Conservation (phyloP, 2,113 vertebrate species). For the Alethe diademata region DNA sequence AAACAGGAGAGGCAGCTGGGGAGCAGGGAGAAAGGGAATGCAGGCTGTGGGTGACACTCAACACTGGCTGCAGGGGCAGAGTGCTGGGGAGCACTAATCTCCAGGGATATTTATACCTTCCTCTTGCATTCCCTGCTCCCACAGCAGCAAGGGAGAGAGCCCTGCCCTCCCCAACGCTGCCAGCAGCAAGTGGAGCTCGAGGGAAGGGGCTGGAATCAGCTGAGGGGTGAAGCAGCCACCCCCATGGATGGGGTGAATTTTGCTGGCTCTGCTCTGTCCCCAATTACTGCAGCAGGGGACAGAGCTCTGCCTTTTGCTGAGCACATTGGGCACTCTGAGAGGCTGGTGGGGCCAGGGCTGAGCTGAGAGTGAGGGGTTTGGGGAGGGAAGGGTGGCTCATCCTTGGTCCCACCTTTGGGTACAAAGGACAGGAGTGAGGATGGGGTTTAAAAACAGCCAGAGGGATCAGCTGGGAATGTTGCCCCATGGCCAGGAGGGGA, state of each 20-base stretch:
- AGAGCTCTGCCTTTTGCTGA: not conserved
- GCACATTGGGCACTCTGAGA: not conserved
- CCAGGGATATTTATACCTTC: not conserved
- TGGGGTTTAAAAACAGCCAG: not conserved
- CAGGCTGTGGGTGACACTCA: not conserved
- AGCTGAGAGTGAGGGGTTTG: not conserved
- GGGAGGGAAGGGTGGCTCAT: not conserved
- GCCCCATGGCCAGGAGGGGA: fast-evolving
- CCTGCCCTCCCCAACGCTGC: fast-evolving
- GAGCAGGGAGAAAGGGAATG: not conserved
- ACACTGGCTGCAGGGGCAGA: not conserved
- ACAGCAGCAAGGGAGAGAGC: not conserved
- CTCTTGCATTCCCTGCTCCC: not conserved
- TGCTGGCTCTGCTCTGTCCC: not conserved
- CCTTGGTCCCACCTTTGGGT: not conserved
- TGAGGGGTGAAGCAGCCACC: not conserved
- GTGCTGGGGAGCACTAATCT: not conserved
- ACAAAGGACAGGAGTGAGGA: not conserved
- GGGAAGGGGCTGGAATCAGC: not conserved
- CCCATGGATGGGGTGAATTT: not conserved
- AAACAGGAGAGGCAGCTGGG: not conserved
- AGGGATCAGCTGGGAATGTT: constrained; percentile 5
- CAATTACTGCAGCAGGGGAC: fast-evolving
- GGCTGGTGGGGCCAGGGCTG: not conserved
- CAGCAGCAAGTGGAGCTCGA: fast-evolving